Conservation (phyloP, 2,888 invertebrate genomes). For the Sphinx pinastri region DNA sequence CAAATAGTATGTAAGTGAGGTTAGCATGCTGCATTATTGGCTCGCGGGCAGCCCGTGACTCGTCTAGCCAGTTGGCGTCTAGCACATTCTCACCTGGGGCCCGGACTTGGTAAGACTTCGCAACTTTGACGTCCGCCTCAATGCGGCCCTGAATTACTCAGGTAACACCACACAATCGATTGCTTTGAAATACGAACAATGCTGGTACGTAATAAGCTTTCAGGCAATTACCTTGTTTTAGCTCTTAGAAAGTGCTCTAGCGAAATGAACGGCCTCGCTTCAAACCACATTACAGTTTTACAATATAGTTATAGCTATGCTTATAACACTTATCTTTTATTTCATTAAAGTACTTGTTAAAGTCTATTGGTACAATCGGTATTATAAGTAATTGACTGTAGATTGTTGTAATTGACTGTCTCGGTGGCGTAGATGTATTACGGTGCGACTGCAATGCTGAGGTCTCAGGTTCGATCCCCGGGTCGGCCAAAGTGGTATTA, state of each 20-base stretch:
- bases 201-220: conserved; percentile 22
- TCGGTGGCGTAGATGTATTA: too few relatives aligned
- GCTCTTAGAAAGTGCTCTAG: conserved; percentile 52
- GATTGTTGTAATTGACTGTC: too few relatives aligned
- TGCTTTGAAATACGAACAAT: conserved; percentile 28
- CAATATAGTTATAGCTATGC: neutral
- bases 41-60: conserved; percentile 67
- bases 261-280: conserved; percentile 1
- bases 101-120: conserved; percentile 78
- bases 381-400: too few relatives aligned
- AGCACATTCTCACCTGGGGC: conserved; percentile 83
- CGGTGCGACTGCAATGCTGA: too few relatives aligned
- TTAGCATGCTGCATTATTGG: conserved; percentile 70
- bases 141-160: conserved; percentile 66
- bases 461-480: too few relatives aligned
- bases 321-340: too few relatives aligned
- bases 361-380: too few relatives aligned
- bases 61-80: conserved; percentile 79
- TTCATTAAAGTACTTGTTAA: too few relatives aligned
- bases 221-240: conserved; percentile 22
- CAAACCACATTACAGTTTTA: neutral
- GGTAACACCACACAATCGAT: conserved; percentile 50
- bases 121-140: conserved; percentile 74
- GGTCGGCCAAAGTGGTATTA: too few relatives aligned
- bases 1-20: conserved; percentile 44